Base-by-base conservation (phyloP, 2,797 vertebrate genomes). In the Esox masquinongy region DNA sequence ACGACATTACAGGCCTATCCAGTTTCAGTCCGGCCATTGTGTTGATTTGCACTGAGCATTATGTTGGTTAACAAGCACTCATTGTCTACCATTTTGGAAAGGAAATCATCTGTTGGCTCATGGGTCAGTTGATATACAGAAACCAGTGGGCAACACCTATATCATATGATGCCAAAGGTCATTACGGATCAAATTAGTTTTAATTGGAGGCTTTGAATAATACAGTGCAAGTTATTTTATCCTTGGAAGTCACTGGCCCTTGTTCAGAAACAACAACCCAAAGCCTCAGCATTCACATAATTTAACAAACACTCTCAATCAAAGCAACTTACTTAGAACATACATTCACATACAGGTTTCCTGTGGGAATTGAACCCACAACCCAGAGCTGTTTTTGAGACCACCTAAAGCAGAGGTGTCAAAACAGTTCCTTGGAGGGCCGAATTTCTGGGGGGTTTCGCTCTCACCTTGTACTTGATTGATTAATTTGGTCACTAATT, bases 1-100 rank as follows among this genome's bases (percentile, higher is more conserved):
- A 77, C 79, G 79, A 75, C 79, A 51, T 68, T 53, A 11, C 11
- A 0, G 22, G 56, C 39, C 39, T 85, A 87, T 92, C 88, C 50
- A 70, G 76, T 93, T 94, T 88, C 92, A 78, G 51, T 4, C 53
- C 86, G 80, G 82, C 74, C 77, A 92, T 88, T 88, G 77, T 82
- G 83, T 84, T 88, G 84, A 74, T 72, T 74, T 74, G 74, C 64
- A 73, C 61, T 49, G 26, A 63, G 75, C 79, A 86, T 81, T 70
- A 75, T 85, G 63, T 76, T 71, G 56, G 47, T 49, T 51, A 80
- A 84, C 77, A 82, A 78, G 56, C 12, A 15, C 73, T 82, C 81
- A 82, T 83, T 79, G 81, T 75, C 71, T 71, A 0, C 31, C 59
- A 53, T 73, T 82, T 74, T 53, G 63, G 22, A 69, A 24, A 73